These are phyloP conservation scores for Drosophila ironensis DNA, from an alignment of 1,140 invertebrate genomes.

Conservation along the genomic window DNA sequence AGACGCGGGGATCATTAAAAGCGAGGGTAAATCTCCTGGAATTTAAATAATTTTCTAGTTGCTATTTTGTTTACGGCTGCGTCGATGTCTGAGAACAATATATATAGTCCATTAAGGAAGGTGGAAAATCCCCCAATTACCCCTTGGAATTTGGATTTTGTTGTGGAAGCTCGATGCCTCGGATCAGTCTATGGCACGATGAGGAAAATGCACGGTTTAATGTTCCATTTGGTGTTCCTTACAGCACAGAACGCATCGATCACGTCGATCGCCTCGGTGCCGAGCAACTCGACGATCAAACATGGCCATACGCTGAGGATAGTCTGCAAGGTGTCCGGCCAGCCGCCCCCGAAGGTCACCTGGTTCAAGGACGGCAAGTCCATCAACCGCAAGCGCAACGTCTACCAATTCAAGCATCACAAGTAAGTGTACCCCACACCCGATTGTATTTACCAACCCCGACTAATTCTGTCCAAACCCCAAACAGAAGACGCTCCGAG, in stretches of 20 bases:
- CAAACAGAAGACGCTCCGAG: constrained; percentile 88
- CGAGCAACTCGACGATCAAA: constrained; percentile 69
- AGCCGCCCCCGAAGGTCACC: constrained; percentile 87
- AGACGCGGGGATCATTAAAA: constrained; percentile 16
- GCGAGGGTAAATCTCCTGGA: constrained; percentile 19
- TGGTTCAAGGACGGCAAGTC: constrained; percentile 89
- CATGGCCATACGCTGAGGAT: constrained; percentile 85
- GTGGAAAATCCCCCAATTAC: constrained; percentile 43
- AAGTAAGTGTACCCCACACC: constrained; percentile 58
- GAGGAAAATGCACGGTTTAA: constrained; percentile 34
- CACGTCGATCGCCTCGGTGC: constrained; percentile 49
- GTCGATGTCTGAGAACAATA: constrained; percentile 21
- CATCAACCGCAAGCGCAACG: constrained; percentile 78
- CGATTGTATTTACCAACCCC: background rate
- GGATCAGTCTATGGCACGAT: background rate
- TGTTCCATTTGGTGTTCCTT: constrained; percentile 51
- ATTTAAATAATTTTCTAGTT: constrained; percentile 59
- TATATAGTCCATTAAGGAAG: constrained; percentile 38
- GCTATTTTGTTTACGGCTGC: constrained; percentile 57
- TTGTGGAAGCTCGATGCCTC: background rate
- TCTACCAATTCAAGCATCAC: constrained; percentile 79
- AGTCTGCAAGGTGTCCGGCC: constrained; percentile 86
- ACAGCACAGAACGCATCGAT: constrained; percentile 82
- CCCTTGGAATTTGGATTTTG: background rate
- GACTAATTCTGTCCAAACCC: background rate